Evolutionary conservation across 2,113 vertebrate species (phyloP), one percentile per base, ranked within the genome.

Genomic region (Columba janthina): DNA sequence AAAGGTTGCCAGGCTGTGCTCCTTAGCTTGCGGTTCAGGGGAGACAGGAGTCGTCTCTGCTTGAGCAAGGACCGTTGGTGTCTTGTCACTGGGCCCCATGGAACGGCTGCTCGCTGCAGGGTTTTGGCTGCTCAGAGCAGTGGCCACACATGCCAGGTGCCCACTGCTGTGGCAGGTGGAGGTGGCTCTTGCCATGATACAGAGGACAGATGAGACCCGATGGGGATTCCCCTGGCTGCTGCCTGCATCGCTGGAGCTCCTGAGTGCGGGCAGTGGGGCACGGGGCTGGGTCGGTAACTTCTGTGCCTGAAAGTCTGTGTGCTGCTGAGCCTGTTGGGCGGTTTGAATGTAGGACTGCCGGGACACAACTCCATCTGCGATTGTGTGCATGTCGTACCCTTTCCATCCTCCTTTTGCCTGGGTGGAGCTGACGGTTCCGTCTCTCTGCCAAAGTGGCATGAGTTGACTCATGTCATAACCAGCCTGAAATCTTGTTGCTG

Each of bases 231-330:
- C 17, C 7, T 0, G 0, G 34, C 58, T 61, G 46, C 48, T 3
- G 1, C 40, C 32, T 26, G 54, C 5, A 0, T 53, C 0, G 0
- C 28, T 1, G 0, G 7, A 60, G 38, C 26, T 65, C 9, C 0
- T 2, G 5, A 2, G 0, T 20, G 17, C 0, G 1, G 48, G 9
- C n/a, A 48, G 21, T 3, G 2, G 34, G 21, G 14, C 32, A 12
- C 1, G 2, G 62, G 46, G 36, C 66, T 61, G 38, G 7, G 4
- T 11, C 2, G 2, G 6, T 24, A 9, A 1, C 18, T 62, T 54
- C 34, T 32, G 54, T 28, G 38, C 36, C 36, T 57, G 12, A 17
- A 10, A 50, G 28, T 79, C 61, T 31, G 9, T 25, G 26, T 66
- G 50, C 14, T 50, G 50, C 51, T 53, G 38, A 72, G 40, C 9